These are phyloP conservation scores for Oscheius myriophilus DNA, from an alignment of 2,888 invertebrate genomes.

Conservation along the genomic window DNA sequence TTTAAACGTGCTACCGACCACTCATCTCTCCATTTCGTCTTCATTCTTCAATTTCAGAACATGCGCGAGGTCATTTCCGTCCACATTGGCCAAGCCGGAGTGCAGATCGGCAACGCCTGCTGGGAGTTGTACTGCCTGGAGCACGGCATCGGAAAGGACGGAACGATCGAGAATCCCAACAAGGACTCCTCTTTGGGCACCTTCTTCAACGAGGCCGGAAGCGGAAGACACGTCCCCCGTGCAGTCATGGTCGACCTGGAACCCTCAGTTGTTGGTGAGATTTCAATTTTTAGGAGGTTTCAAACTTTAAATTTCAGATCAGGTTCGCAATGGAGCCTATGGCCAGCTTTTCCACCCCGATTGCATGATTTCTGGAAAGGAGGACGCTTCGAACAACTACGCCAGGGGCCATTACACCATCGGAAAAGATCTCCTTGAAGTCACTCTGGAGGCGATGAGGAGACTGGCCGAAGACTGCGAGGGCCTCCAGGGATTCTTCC, in stretches of 20 bases:
- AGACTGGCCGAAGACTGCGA: slow-evolving; percentile 80
- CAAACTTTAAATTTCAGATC: too few species aligned
- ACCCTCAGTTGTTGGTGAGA: slow-evolving; percentile 62
- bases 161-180: slow-evolving; percentile 74
- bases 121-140: slow-evolving; percentile 77
- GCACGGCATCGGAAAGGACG: slow-evolving; percentile 73
- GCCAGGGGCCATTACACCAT: slow-evolving; percentile 97
- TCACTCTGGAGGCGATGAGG: slow-evolving; percentile 72
- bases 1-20: too few species aligned
- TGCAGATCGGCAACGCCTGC: slow-evolving; percentile 74
- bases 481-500: slow-evolving; percentile 82
- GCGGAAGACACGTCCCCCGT: slow-evolving; percentile 77
- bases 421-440: slow-evolving; percentile 76
- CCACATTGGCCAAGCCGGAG: slow-evolving; percentile 67
- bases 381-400: slow-evolving; percentile 97
- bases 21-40: too few species aligned
- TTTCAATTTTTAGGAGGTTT: not conserved
- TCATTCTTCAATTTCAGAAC: too few species aligned
- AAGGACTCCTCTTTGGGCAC: slow-evolving; percentile 1
- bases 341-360: slow-evolving; percentile 79
- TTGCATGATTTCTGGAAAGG: slow-evolving; percentile 92
- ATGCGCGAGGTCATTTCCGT: slow-evolving; percentile 65
- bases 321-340: slow-evolving; percentile 85
- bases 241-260: slow-evolving; percentile 65
- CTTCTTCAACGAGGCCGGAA: slow-evolving; percentile 78